A percentile compares a stretch with the other conserved stretches of the same genome.
phyloP scores from a whole-genome alignment of 1,140 invertebrate species.

The Batillaria attramentaria region DNA sequence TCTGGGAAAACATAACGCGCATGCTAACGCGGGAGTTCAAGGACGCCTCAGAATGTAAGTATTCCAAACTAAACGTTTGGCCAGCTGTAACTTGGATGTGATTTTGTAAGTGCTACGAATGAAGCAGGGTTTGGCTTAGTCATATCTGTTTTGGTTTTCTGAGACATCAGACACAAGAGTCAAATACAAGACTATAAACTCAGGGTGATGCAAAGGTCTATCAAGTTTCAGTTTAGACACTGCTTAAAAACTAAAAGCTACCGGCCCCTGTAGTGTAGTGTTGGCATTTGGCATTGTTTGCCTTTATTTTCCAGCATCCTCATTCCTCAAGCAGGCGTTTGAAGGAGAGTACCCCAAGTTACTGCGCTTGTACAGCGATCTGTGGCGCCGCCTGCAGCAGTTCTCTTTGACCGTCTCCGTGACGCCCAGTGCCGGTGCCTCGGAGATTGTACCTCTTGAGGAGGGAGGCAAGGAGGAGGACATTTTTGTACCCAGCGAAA shows the following conservation, averaged over 20 bases:
- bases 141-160: no score
- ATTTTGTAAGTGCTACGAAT: no score
- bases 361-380: conserved; percentile 79
- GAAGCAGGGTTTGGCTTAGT: no score
- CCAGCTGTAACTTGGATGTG: no score
- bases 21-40: conserved; percentile 75
- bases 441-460: conserved; percentile 42
- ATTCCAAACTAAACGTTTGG: no score
- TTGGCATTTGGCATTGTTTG: conserved; percentile 1
- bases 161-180: no score
- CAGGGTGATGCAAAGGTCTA: no score
- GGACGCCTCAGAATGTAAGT: conserved; percentile 74
- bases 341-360: conserved; percentile 92
- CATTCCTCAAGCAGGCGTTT: conserved; percentile 86
- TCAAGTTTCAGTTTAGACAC: no score
- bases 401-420: conserved; percentile 59
- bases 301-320: conserved; percentile 72
- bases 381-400: conserved; percentile 77
- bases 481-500: conserved; percentile 55
- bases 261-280: no score
- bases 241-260: no score
- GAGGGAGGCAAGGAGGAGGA: conserved; percentile 51
- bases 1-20: conserved; percentile 75
- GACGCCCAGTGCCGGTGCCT: conserved; percentile 41
- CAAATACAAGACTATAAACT: no score